A percentile compares a stretch with the other conserved stretches of the same genome.
Conservation (phyloP, 2,888 invertebrate species). For the Epiblema foenella region DNA sequence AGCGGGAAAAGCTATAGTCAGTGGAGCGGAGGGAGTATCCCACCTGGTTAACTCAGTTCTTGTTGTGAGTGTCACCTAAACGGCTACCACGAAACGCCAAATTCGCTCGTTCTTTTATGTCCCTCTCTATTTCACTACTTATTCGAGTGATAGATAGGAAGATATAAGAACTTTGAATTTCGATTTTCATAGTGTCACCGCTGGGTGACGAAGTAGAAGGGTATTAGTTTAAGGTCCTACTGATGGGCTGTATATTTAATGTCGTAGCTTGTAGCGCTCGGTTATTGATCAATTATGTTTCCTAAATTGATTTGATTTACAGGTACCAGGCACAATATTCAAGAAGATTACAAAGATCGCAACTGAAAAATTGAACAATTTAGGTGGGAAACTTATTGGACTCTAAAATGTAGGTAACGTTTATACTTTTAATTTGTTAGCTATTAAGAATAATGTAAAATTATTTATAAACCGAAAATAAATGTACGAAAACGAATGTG, state of each 20-base stretch:
- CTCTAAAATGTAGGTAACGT: conserved; percentile 61
- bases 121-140: not conserved
- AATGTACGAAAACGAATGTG: not conserved
- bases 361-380: conserved; percentile 83
- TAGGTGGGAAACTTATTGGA: conserved; percentile 84
- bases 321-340: conserved; percentile 82
- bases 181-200: too few relatives aligned
- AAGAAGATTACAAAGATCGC: conserved; percentile 79
- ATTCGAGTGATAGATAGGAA: too few relatives aligned
- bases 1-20: conserved; percentile 87
- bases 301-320: conserved; percentile 50
- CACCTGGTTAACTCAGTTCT: conserved; percentile 86
- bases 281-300: not conserved
- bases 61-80: conserved; percentile 77
- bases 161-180: too few relatives aligned
- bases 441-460: not conserved
- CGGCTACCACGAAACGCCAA: not conserved
- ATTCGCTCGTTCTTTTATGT: too few relatives aligned
- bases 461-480: not conserved
- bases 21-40: conserved; percentile 88
- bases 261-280: not conserved
- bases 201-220: too few relatives aligned
- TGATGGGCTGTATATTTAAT: too few relatives aligned
- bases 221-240: too few relatives aligned
- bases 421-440: not conserved